Percentiles rank a stretch among this genome's conserved stretches.
phyloP scores from a whole-genome alignment of 2,797 vertebrate genomes.

The Poeciliopsis turneri region DNA sequence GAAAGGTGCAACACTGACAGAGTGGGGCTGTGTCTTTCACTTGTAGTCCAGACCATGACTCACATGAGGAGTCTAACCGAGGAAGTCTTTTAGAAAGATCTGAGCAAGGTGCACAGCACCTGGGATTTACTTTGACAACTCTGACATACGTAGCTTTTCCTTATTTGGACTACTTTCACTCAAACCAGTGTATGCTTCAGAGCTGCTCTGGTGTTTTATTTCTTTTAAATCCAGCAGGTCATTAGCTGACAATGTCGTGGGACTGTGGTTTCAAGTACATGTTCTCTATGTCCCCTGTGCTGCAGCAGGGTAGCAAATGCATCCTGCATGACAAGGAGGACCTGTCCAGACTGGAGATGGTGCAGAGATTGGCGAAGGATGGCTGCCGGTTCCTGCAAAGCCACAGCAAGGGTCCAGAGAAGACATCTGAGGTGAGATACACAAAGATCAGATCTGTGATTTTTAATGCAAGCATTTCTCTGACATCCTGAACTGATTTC shows the following conservation, averaged over 20 bases:
- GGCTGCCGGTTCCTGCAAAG: slow-evolving; percentile 88
- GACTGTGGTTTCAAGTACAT: slow-evolving; percentile 95
- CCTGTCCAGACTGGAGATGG: slow-evolving; percentile 88
- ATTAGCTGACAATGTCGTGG: slow-evolving; percentile 86
- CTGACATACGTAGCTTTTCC: slow-evolving; percentile 25
- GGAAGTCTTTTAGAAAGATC: slow-evolving; percentile 10
- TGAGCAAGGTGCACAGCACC: slow-evolving; percentile 14
- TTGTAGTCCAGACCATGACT: slow-evolving; percentile 36
- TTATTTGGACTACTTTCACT: slow-evolving; percentile 14
- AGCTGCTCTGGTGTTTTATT: slow-evolving; percentile 17
- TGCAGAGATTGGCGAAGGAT: slow-evolving; percentile 93
- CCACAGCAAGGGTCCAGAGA: slow-evolving; percentile 85
- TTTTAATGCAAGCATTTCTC: neutral
- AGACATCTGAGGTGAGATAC: slow-evolving; percentile 76
- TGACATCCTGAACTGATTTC: neutral
- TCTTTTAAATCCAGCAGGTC: slow-evolving; percentile 20
- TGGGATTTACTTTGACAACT: slow-evolving; percentile 32
- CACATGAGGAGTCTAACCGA: slow-evolving; percentile 30
- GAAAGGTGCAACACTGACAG: slow-evolving; percentile 52
- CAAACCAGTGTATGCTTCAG: slow-evolving; percentile 11
- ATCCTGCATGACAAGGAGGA: slow-evolving; percentile 90
- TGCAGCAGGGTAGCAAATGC: slow-evolving; percentile 88
- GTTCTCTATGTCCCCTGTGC: slow-evolving; percentile 89
- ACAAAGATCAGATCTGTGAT: neutral
- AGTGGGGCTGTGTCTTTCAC: slow-evolving; percentile 47